These are phyloP conservation scores for Liasis olivaceus DNA, from an alignment of 2,797 vertebrate species.

Conservation along the genomic window DNA sequence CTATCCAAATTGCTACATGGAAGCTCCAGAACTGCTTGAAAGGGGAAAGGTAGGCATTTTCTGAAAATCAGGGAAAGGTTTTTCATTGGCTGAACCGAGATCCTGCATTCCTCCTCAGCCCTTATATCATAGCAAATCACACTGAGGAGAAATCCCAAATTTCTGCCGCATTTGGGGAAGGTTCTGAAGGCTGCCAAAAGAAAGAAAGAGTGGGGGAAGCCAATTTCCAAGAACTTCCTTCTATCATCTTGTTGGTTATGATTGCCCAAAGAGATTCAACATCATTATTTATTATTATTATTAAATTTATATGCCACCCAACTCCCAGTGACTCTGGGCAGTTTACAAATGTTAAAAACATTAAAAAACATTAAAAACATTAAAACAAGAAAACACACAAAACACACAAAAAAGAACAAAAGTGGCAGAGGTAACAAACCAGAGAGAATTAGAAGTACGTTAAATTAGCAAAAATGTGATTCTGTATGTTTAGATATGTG, in stretches of 20 bases:
- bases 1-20: not conserved
- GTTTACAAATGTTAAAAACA: not conserved
- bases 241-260: not conserved
- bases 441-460: not conserved
- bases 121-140: not conserved
- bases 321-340: not conserved
- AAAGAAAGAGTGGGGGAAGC: not conserved
- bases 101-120: not conserved
- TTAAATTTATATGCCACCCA: not conserved
- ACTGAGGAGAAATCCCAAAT: not conserved
- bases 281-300: not conserved
- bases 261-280: not conserved
- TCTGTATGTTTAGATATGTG: not conserved
- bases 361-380: not conserved
- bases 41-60: not conserved
- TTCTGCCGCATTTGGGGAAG: not conserved
- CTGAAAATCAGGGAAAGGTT: not conserved
- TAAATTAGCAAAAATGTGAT: not conserved
- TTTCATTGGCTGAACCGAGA: not conserved
- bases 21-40: not conserved
- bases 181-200: not conserved
- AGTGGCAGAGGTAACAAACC: not conserved
- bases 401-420: not conserved
- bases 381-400: not conserved
- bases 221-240: not conserved